A percentile compares a stretch with the other conserved stretches of the same genome.
Evolutionary conservation across 2,113 vertebrate species (phyloP).

Genomic region (Vombatus ursinus): DNA sequence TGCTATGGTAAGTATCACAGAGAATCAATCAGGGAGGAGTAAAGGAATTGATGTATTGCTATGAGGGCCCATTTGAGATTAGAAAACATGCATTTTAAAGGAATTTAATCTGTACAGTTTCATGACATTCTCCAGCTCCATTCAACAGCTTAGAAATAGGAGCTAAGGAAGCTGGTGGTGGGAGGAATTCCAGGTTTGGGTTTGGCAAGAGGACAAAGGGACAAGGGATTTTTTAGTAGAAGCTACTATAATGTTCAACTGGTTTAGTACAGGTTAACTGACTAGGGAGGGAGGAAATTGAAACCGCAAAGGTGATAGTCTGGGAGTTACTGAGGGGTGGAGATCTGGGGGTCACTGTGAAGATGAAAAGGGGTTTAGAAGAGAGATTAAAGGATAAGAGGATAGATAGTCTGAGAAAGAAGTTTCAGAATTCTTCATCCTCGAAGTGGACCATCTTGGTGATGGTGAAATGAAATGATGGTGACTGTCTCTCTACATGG

Average conservation of each 20-base stretch:
- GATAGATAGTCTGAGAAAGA: not conserved
- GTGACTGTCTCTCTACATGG: not conserved
- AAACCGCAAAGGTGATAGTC: not conserved
- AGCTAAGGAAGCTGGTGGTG: not conserved
- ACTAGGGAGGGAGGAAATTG: not conserved
- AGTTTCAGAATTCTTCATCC: not conserved
- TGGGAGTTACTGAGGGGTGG: not conserved
- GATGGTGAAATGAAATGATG: not conserved
- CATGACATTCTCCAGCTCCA: not conserved
- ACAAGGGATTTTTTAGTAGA: not conserved
- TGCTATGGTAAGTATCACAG: not conserved
- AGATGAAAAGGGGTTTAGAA: not conserved
- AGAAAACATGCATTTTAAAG: not conserved
- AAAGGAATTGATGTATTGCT: not conserved
- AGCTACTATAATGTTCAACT: not conserved
- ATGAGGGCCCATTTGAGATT: not conserved
- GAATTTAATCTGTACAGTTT: not conserved
- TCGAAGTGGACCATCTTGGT: not conserved
- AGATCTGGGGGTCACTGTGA: not conserved
- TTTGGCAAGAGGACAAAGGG: not conserved
- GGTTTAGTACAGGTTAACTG: not conserved
- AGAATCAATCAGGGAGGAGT: not conserved
- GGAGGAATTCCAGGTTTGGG: not conserved
- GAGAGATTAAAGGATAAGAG: not conserved
- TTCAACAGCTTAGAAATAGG: not conserved